Evolutionary conservation across 2,113 vertebrate genomes (phyloP).

Genomic region (western clawed frog (Xenopus tropicalis)): UCB_Xtro_10.0 CM004448.2:137119501-137120000

Average conservation of each 20-base stretch:
- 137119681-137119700: background rate
- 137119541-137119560: constrained; percentile 7
- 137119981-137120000: too few relatives aligned
- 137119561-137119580: constrained; percentile 24
- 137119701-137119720: constrained; percentile 24
- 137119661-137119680: constrained; percentile 25
- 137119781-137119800: background rate
- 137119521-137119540: constrained; percentile 1
- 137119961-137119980: too few relatives aligned
- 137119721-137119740: background rate
- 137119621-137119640: constrained; percentile 35
- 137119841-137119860: background rate
- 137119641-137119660: constrained; percentile 34
- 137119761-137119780: background rate
- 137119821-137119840: too few relatives aligned
- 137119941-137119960: too few relatives aligned
- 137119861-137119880: too few relatives aligned
- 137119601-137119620: constrained; percentile 23
- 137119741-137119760: constrained; percentile 16
- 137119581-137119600: constrained; percentile 13
- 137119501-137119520: background rate
- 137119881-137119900: too few relatives aligned
- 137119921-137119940: too few relatives aligned
- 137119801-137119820: constrained; percentile 5
- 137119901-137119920: too few relatives aligned